Conservation (phyloP, 2,113 vertebrate species). For the Chloropsis cyanopogon region DNA sequence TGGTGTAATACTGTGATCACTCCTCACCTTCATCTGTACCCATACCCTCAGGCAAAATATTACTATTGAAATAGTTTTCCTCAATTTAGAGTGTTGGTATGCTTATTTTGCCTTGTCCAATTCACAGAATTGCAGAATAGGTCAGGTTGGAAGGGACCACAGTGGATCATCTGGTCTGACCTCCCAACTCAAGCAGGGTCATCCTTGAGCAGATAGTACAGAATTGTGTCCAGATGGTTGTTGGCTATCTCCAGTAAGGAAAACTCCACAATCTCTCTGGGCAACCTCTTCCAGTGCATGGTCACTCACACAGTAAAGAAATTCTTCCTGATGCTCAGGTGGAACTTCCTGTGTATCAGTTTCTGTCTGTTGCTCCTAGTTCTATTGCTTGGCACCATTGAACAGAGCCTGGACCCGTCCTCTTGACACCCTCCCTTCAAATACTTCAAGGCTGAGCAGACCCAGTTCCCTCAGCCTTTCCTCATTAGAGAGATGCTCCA, state of each 20-base stretch:
- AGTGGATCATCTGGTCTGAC: neutral
- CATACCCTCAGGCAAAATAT: neutral
- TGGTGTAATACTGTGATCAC: neutral
- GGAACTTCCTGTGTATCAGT: neutral
- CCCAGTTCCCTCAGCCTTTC: neutral
- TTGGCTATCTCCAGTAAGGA: neutral
- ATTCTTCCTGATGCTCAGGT: neutral
- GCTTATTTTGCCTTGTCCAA: neutral
- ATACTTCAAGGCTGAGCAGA: neutral
- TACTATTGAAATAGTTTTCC: neutral
- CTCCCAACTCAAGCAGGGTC: neutral
- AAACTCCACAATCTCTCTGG: neutral
- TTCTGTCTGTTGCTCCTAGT: neutral
- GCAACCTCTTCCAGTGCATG: neutral
- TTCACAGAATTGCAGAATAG: neutral
- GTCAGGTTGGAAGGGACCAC: neutral
- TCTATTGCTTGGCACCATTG: rapidly evolving
- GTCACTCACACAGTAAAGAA: neutral
- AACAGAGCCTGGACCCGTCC: neutral
- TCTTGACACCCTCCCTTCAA: neutral
- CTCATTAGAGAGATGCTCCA: neutral
- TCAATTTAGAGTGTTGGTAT: neutral
- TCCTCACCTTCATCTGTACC: neutral
- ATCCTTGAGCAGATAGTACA: neutral
- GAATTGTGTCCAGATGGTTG: neutral